Evolutionary conservation across 2,797 vertebrate genomes (phyloP), one percentile per base, ranked within the genome.

Genomic region (Xenentodon cancila): DNA sequence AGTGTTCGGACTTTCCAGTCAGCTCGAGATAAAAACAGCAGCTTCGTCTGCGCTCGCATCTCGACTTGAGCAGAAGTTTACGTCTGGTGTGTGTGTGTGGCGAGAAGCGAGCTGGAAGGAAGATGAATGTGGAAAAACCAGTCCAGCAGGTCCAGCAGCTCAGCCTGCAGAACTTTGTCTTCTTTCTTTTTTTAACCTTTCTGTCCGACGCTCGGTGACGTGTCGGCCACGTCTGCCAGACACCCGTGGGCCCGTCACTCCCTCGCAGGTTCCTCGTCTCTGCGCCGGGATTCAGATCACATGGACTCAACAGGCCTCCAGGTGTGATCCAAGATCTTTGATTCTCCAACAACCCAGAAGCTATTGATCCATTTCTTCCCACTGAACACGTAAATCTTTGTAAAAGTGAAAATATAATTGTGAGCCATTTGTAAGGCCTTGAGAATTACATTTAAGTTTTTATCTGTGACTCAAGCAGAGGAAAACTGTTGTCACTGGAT

Each of bases 191-290:
- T 50, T 56, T 18, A 32, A 13, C 53, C 21, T n/a, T 20, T 45
- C 58, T 48, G 53, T 68, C 75, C 42, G 60, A 53, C 9, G 32
- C 51, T 73, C 51, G 42, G 53, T 77, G 71, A 54, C 46, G 30
- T 61, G 62, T 79, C 61, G 47, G 37, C 48, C 68, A 7, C 57
- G 65, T 76, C 58, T 86, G 75, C 53, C 63, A 73, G 67, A 68
- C 68, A 73, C 73, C 68, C 73, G 77, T 73, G 63, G 73, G 67
- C 54, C 58, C 57, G 65, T 56, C 17, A 44, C 63, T 59, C 62
- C 6, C 7, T 52, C 50, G 47, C 48, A 34, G 25, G 19, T 20
- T 15, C 75, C 47, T 57, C 37, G 20, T 64, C 34, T 59, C 27
- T 48, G 43, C 59, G 59, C 37, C 64, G 50, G 43, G 60, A 4